These are phyloP conservation scores for Metaphire vulgaris DNA, from an alignment of 1,140 invertebrate species.

Conservation along the genomic window DNA sequence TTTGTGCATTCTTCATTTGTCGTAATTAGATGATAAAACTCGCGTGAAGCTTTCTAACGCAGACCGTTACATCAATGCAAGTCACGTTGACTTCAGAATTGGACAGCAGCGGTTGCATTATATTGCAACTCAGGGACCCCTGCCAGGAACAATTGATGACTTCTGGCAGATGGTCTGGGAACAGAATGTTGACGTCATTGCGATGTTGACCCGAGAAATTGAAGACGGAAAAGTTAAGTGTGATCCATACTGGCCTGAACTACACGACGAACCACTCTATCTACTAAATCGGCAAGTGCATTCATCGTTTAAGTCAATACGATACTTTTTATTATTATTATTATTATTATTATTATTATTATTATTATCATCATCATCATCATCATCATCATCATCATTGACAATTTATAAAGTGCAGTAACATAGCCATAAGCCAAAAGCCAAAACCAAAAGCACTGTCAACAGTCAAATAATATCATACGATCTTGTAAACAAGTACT, in stretches of 20 bases:
- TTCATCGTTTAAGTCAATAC: no score
- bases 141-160: slow-evolving; percentile 90
- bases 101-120: slow-evolving; percentile 78
- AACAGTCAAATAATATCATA: no score
- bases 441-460: no score
- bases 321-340: no score
- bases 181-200: slow-evolving; percentile 86
- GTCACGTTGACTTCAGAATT: neutral
- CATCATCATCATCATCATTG: no score
- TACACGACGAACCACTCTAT: slow-evolving; percentile 59
- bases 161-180: slow-evolving; percentile 99
- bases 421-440: no score
- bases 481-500: no score
- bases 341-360: no score
- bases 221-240: slow-evolving; percentile 67
- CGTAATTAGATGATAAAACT: slow-evolving; percentile 5
- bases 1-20: neutral
- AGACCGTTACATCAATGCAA: slow-evolving; percentile 12
- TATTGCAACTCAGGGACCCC: slow-evolving; percentile 82
- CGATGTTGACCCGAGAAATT: slow-evolving; percentile 74
- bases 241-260: slow-evolving; percentile 92
- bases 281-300: no score
- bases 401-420: no score
- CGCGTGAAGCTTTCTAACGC: neutral
- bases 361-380: no score